These are phyloP conservation scores for Phyllopteryx taeniolatus DNA, from an alignment of 2,113 vertebrate genomes.

Conservation along the genomic window DNA sequence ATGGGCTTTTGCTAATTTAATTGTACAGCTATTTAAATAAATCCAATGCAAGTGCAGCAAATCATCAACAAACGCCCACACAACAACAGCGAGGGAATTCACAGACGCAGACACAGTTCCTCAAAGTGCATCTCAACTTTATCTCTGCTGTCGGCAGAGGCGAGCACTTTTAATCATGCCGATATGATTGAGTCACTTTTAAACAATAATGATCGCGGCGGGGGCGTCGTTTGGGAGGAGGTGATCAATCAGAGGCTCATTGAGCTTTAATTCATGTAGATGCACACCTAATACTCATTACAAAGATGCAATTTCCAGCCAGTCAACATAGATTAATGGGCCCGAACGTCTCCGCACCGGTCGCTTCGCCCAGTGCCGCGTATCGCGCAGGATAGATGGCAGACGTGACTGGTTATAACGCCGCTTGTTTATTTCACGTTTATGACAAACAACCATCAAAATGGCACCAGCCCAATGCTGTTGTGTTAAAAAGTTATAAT, in stretches of 20 bases:
- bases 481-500: neutral
- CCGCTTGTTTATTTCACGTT: slow-evolving; percentile 60
- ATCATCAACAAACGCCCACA: slow-evolving; percentile 17
- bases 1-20: neutral
- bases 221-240: slow-evolving; percentile 71
- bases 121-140: slow-evolving; percentile 50
- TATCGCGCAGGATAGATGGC: slow-evolving; percentile 72
- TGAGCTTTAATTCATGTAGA: slow-evolving; percentile 84
- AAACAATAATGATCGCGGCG: slow-evolving; percentile 75
- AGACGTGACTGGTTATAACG: slow-evolving; percentile 51
- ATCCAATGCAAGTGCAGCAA: slow-evolving; percentile 5
- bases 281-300: slow-evolving; percentile 85
- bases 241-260: slow-evolving; percentile 79
- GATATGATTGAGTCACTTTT: slow-evolving; percentile 79
- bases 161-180: slow-evolving; percentile 70
- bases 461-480: slow-evolving; percentile 23
- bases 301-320: slow-evolving; percentile 81
- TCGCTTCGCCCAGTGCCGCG: slow-evolving; percentile 64
- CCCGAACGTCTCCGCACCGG: slow-evolving; percentile 61
- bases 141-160: slow-evolving; percentile 46
- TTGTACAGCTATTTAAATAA: neutral
- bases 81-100: slow-evolving; percentile 28
- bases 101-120: slow-evolving; percentile 23
- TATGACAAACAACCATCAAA: slow-evolving; percentile 59
- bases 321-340: slow-evolving; percentile 79